A percentile compares a stretch with the other conserved stretches of the same genome.
Conservation (phyloP, 2,113 vertebrate genomes). For the Notothenia coriiceps region DNA sequence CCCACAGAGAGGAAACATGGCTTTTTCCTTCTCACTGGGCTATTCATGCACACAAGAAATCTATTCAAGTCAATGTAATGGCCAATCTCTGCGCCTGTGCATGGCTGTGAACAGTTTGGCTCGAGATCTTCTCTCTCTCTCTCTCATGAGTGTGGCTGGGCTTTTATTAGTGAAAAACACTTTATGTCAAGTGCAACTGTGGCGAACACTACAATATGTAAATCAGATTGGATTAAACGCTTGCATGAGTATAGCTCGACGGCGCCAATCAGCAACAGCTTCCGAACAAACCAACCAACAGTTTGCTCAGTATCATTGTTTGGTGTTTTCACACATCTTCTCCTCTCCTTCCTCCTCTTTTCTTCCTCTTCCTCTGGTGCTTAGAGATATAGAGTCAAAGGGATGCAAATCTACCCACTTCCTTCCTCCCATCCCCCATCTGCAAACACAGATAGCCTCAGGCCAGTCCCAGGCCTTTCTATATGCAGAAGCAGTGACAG, state of each 20-base stretch:
- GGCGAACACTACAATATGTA: slow-evolving; percentile 73
- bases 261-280: slow-evolving; percentile 53
- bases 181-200: slow-evolving; percentile 78
- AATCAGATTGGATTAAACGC: slow-evolving; percentile 74
- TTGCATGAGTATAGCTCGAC: slow-evolving; percentile 51
- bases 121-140: slow-evolving; percentile 55
- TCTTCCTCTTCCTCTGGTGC: slow-evolving; percentile 60
- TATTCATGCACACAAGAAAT: slow-evolving; percentile 80
- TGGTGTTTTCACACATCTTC: slow-evolving; percentile 50
- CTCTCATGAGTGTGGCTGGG: slow-evolving; percentile 44
- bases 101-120: slow-evolving; percentile 65
- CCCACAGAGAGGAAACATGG: slow-evolving; percentile 74
- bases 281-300: slow-evolving; percentile 29
- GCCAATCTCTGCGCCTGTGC: slow-evolving; percentile 69
- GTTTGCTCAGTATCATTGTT: slow-evolving; percentile 39
- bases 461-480: slow-evolving; percentile 80
- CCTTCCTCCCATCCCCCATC: slow-evolving; percentile 74
- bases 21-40: slow-evolving; percentile 66
- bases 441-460: slow-evolving; percentile 79
- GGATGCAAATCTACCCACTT: slow-evolving; percentile 81
- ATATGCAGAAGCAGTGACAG: slow-evolving; percentile 83
- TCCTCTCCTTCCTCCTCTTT: slow-evolving; percentile 40
- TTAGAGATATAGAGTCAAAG: slow-evolving; percentile 80
- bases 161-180: slow-evolving; percentile 72
- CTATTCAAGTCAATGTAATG: slow-evolving; percentile 80